These are phyloP conservation scores for Ridgeia piscesae DNA, from an alignment of 1,140 invertebrate genomes.

Conservation along the genomic window DNA sequence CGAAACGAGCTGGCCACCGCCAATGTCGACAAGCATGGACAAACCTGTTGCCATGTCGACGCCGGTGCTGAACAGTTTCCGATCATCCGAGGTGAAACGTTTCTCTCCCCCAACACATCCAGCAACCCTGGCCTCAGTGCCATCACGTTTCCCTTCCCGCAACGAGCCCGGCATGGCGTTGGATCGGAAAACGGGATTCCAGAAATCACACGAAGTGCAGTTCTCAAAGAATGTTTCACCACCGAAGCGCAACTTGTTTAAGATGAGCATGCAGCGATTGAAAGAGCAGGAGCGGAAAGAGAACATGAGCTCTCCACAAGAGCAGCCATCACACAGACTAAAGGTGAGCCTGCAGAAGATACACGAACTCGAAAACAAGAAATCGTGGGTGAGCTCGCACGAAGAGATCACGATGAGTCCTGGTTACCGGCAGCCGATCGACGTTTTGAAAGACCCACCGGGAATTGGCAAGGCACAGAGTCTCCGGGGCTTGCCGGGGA, in stretches of 20 bases:
- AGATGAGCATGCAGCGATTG: neutral
- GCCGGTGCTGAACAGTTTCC: conserved; percentile 21
- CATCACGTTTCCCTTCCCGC: neutral
- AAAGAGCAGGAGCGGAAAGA: neutral
- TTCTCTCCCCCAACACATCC: neutral
- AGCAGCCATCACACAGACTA: neutral
- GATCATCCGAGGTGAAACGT: conserved; percentile 13
- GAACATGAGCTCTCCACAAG: neutral
- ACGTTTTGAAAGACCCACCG: neutral
- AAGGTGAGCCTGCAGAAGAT: neutral
- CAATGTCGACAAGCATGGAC: conserved; percentile 4
- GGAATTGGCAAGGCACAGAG: neutral
- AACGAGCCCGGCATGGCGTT: neutral
- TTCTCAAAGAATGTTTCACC: neutral
- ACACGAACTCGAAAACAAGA: neutral
- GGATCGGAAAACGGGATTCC: neutral
- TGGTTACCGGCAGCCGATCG: neutral
- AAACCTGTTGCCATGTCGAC: conserved; percentile 27
- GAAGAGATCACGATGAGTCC: neutral
- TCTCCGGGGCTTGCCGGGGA: neutral
- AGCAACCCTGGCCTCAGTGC: neutral
- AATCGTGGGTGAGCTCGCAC: neutral
- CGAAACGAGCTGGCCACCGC: conserved; percentile 34
- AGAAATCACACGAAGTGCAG: neutral
- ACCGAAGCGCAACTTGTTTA: conserved; percentile 4